phyloP scores from a whole-genome alignment of 2,113 vertebrate species.

The Mus pahari region DNA sequence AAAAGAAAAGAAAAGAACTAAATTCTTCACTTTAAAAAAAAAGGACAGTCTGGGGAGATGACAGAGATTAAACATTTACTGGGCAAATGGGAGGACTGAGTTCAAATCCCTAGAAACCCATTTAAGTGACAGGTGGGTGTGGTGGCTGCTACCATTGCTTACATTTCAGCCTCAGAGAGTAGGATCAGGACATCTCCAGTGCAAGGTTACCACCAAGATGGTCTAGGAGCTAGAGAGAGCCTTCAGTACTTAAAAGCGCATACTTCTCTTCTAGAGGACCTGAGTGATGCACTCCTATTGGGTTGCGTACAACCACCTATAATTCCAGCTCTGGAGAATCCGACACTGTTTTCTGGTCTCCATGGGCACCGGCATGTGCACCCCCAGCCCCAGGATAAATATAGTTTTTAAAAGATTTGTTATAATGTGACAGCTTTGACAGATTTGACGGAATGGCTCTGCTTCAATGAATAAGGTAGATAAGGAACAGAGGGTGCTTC shows the following conservation, averaged over 20 bases:
- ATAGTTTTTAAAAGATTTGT: not conserved
- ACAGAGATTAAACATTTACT: not conserved
- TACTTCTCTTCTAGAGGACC: too few species aligned
- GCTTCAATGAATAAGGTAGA: not conserved
- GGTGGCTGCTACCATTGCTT: not conserved
- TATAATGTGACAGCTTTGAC: too few species aligned
- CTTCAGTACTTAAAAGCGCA: not conserved
- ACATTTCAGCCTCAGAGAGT: not conserved
- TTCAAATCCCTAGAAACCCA: not conserved
- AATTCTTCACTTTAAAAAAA: too few species aligned
- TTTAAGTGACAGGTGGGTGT: not conserved
- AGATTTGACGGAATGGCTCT: not conserved
- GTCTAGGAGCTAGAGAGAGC: too few species aligned
- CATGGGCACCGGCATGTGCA: not conserved
- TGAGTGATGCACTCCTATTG: not conserved
- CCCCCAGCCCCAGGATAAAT: too few species aligned
- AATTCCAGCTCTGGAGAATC: too few species aligned
- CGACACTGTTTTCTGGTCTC: not conserved
- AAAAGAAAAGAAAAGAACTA: too few species aligned
- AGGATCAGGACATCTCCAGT: not conserved
- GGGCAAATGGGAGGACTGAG: not conserved
- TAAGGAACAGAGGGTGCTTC: not conserved
- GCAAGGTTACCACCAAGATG: not conserved
- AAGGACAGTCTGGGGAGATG: not conserved
- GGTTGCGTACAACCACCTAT: not conserved